A percentile compares a stretch with the other conserved stretches of the same genome.
These are phyloP conservation scores for Aurelia sp. DNA, from an alignment of 30 jellyfish, hydroid and myxozoan genomes.

Conservation along the genomic window DNA sequence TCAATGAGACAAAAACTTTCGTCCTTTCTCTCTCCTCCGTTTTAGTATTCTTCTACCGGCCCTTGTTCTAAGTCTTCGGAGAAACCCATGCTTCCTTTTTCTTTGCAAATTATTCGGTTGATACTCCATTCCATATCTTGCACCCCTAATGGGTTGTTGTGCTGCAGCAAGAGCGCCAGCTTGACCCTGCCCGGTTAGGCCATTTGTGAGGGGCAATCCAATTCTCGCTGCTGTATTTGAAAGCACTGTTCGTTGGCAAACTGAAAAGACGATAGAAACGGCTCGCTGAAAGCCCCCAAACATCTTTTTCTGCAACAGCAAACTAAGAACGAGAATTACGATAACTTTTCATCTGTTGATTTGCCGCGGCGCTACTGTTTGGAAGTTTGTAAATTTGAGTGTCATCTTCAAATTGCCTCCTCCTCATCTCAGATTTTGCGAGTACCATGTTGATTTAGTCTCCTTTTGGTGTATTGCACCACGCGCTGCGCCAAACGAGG, in stretches of 20 bases:
- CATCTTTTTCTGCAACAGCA: background rate
- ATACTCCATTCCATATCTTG: slow-evolving; percentile 94
- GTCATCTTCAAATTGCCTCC: background rate
- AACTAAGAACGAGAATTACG: too few species aligned
- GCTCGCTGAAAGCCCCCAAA: background rate
- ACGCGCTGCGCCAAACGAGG: background rate
- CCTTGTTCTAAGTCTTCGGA: slow-evolving; percentile 71
- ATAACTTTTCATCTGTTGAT: too few species aligned
- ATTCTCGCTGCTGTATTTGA: background rate
- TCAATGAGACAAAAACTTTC: slow-evolving; percentile 81
- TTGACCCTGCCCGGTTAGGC: background rate
- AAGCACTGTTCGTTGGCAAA: background rate
- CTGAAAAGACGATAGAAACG: background rate
- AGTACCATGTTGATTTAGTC: too few species aligned
- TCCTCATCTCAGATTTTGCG: too few species aligned
- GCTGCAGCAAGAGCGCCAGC: background rate
- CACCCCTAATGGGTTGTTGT: slow-evolving; percentile 73
- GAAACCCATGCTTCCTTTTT: slow-evolving; percentile 87
- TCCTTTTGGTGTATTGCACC: background rate
- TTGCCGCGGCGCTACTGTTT: too few species aligned
- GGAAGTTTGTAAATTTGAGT: too few species aligned
- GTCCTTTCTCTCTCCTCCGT: slow-evolving; percentile 84
- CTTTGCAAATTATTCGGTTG: slow-evolving; percentile 95
- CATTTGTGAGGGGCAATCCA: background rate
- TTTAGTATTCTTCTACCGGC: slow-evolving; percentile 85